These are phyloP conservation scores for Phyto melanocephala DNA, from an alignment of 2,888 invertebrate species.

Conservation along the genomic window DNA sequence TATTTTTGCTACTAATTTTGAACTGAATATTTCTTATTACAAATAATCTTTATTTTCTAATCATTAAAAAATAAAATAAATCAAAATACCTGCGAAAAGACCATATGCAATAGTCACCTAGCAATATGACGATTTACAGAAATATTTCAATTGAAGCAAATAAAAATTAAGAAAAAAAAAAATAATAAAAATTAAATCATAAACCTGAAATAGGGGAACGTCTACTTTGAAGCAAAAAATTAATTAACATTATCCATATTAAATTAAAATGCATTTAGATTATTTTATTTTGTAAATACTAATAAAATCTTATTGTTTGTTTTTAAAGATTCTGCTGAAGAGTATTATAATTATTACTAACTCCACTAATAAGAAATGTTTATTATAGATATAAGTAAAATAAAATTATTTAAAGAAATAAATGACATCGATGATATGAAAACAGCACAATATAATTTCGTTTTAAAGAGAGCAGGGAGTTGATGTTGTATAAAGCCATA, in stretches of 20 bases:
- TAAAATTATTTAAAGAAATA: background rate
- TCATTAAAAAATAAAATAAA: no score
- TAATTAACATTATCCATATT: background rate
- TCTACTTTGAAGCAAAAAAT: background rate
- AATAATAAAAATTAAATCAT: background rate
- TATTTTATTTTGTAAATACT: background rate
- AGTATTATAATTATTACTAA: background rate
- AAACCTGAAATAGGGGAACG: background rate
- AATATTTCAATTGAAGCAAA: constrained; percentile 4
- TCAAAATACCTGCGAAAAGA: background rate
- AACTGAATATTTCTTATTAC: no score
- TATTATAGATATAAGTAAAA: background rate
- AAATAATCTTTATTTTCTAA: no score
- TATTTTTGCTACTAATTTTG: no score
- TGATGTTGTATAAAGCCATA: background rate
- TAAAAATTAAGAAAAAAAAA: background rate
- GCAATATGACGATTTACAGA: background rate
- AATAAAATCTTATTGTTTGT: background rate
- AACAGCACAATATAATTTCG: background rate
- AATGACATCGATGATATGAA: background rate
- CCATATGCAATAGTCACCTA: background rate
- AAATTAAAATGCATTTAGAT: background rate
- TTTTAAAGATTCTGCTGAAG: background rate
- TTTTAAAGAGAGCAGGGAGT: no score
- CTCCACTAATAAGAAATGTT: background rate